phyloP scores from a whole-genome alignment of 2,888 invertebrate genomes.

The Taenaris catops region DNA sequence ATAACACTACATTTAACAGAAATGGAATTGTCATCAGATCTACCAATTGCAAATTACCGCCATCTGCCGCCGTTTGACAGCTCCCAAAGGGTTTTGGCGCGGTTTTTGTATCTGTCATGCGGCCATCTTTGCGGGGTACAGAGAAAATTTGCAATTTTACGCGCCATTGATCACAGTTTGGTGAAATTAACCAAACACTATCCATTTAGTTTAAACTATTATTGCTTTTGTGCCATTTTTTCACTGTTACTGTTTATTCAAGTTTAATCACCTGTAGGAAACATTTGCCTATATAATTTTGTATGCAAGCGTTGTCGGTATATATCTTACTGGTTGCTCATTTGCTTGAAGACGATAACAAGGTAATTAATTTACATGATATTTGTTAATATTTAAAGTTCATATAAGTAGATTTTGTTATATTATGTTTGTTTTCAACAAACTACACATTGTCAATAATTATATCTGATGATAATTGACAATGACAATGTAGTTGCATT shows the following conservation, averaged over 20 bases:
- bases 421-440: too few species aligned
- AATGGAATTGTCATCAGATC: conserved; percentile 52
- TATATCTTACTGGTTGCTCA: too few species aligned
- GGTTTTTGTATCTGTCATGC: conserved; percentile 55
- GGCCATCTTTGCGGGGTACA: conserved; percentile 54
- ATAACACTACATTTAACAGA: conserved; percentile 62
- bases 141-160: conserved; percentile 67
- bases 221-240: conserved; percentile 4
- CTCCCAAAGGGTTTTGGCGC: conserved; percentile 74
- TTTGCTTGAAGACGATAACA: too few species aligned
- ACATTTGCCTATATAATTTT: background rate
- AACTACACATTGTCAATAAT: too few species aligned
- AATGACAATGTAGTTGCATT: too few species aligned
- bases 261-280: conserved; percentile 1
- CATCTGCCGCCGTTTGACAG: conserved; percentile 61
- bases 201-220: conserved; percentile 42
- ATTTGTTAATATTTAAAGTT: too few species aligned
- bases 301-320: too few species aligned
- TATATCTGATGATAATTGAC: too few species aligned
- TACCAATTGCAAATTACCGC: conserved; percentile 53
- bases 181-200: conserved; percentile 61
- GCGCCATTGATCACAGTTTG: conserved; percentile 62
- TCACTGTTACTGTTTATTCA: conserved; percentile 5
- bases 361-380: too few species aligned
- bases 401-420: too few species aligned